Conservation (phyloP, 30 jellyfish, hydroid and myxozoan species). For the Hydractinia echinata region DNA sequence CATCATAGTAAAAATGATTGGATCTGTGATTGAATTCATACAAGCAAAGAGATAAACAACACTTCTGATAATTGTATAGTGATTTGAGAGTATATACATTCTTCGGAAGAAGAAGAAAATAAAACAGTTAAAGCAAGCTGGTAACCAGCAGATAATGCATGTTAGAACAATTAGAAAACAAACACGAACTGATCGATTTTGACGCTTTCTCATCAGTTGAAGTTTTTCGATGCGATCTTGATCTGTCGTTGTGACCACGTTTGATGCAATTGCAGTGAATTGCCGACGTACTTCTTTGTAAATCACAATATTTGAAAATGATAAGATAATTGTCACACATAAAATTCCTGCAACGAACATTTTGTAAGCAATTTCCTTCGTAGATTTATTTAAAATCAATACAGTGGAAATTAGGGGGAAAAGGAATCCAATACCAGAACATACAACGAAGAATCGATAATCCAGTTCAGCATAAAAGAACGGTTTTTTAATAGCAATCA, state of each 20-base stretch:
- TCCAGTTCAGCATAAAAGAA: background rate
- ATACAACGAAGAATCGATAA: background rate
- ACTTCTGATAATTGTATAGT: background rate
- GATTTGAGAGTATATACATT: background rate
- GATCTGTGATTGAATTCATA: background rate
- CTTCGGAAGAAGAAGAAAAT: too few relatives aligned
- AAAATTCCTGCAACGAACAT: background rate
- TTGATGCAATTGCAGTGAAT: background rate
- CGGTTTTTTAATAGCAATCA: background rate
- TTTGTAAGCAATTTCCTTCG: background rate
- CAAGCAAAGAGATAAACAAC: background rate
- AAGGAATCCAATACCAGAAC: background rate
- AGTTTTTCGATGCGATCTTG: background rate
- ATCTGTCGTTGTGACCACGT: background rate
- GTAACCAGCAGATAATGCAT: conserved; percentile 7
- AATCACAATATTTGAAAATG: background rate
- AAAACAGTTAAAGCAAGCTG: background rate
- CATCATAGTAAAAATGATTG: background rate
- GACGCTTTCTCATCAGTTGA: background rate
- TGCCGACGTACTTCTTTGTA: background rate
- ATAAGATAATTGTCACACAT: background rate
- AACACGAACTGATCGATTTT: background rate
- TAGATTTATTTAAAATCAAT: background rate
- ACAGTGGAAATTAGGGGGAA: background rate
- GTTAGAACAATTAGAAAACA: background rate